phyloP scores from a whole-genome alignment of 92 coral and sea anemone genomes.

The Actinernus sp. region DNA sequence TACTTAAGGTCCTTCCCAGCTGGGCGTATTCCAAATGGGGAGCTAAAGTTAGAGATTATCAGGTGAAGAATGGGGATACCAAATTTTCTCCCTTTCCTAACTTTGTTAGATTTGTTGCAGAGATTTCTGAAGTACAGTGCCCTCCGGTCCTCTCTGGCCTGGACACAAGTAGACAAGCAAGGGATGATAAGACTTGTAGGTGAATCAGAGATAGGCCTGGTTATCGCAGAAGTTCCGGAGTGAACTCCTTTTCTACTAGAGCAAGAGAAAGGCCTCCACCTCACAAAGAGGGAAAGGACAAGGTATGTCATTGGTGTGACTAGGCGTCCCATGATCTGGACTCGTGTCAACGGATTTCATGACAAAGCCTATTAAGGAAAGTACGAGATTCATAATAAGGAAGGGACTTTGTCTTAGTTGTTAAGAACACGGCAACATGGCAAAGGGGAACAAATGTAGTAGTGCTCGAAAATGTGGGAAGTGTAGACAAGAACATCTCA shows the following conservation, averaged over 20 bases:
- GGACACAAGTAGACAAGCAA: constrained; percentile 5
- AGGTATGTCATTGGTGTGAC: constrained; percentile 41
- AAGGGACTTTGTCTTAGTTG: constrained; percentile 56
- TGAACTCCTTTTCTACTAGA: constrained; percentile 11
- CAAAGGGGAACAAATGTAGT: constrained; percentile 48
- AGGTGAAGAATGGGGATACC: constrained; percentile 36
- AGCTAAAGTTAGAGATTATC: constrained; percentile 41
- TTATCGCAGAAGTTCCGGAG: constrained; percentile 18
- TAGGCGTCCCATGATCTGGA: constrained; percentile 16
- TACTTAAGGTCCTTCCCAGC: constrained; percentile 43
- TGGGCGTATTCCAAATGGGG: constrained; percentile 75
- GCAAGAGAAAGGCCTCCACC: constrained; percentile 1
- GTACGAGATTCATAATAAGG: constrained; percentile 33
- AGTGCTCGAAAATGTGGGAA: constrained; percentile 19
- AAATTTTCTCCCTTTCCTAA: constrained; percentile 56
- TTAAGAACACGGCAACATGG: constrained; percentile 48
- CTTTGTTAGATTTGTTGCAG: constrained; percentile 53
- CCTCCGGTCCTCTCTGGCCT: constrained; percentile 53
- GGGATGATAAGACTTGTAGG: no score
- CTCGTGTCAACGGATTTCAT: constrained; percentile 30
- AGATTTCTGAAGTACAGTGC: constrained; percentile 52
- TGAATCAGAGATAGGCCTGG: neutral
- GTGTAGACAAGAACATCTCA: constrained; percentile 43
- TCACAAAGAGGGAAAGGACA: constrained; percentile 12
- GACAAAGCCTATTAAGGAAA: constrained; percentile 17